Percentiles rank a stretch among this genome's conserved stretches.
Evolutionary conservation across 2,888 invertebrate species (phyloP).

Genomic region (Tenthredo amoena): DNA sequence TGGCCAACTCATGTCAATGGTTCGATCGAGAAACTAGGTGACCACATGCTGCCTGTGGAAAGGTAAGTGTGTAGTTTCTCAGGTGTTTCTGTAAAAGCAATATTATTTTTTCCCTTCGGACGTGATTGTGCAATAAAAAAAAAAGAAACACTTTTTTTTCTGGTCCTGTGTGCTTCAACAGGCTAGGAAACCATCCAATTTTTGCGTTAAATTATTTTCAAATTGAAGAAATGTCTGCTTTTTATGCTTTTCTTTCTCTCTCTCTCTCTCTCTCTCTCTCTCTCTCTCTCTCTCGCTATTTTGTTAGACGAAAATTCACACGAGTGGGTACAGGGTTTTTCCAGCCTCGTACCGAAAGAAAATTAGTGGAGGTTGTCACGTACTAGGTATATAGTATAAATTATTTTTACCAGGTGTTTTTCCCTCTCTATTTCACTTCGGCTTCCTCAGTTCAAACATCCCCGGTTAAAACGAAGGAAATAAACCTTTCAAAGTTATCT

Average conservation of each 20-base stretch:
- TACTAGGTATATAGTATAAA: neutral
- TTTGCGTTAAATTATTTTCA: neutral
- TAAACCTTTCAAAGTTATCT: neutral
- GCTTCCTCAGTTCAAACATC: neutral
- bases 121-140: neutral
- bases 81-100: neutral
- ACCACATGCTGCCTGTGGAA: conserved; percentile 21
- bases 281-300: neutral
- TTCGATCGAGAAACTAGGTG: conserved; percentile 40
- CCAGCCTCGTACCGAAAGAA: neutral
- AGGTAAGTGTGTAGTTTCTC: neutral
- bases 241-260: neutral
- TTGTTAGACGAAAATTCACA: neutral
- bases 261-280: no score
- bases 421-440: neutral
- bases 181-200: neutral
- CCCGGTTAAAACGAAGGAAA: neutral
- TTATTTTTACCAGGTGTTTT: neutral
- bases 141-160: neutral
- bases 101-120: neutral
- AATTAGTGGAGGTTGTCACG: neutral
- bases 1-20: conserved; percentile 20
- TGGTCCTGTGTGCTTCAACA: neutral
- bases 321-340: neutral
- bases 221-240: neutral